Base-by-base conservation (phyloP, 2,888 invertebrate species). In the Andrena haemorrhoa region DNA sequence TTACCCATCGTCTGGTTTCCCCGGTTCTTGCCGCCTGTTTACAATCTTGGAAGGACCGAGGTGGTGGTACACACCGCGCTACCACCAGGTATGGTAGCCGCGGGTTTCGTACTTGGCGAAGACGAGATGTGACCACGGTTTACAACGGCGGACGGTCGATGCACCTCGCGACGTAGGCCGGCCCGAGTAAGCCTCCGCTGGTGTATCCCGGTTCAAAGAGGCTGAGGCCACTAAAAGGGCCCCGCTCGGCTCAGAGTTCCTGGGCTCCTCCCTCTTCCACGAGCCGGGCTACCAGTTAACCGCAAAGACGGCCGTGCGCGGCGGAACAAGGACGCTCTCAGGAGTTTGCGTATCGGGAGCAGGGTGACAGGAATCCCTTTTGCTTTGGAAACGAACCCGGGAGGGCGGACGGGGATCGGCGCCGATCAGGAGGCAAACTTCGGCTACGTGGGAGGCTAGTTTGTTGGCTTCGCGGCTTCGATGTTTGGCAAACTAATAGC, bases 21-120 rank as follows among this genome's bases (percentile, higher is more conserved):
- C 93, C 91, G 92, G 92, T 93, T 93, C 92, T 93, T 92, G 90
- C 86, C 83, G 89, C 86, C 91, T 89, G 90, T 90, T 91, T 92
- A 89, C 89, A 87, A 89, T 88, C 90, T 85, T 87, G 88, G 89
- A 91, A 90, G 88, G 84, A 16, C 77, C 86, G 76, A 82, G 81
- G 78, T 73, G 73, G 85, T 71, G 75, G 79, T 76, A 77, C 83
- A 70, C 75, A 73, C 73, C 65, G 74, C 51, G 82, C 82, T 77
- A 65, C 78, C 84, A 86, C 92, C 91, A 77, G 86, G 88, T 92
- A 92, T 92, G 92, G 92, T 89, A 89, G 86, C 86, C 89, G 65
- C 88, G 85, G 78, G 84, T 91, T 90, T 90, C 90, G 91, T 90
- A 91, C 92, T 91, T 90, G 91, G 90, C 84, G 87, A 90, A 86